These are phyloP conservation scores for Proisotoma minuta DNA, from an alignment of 2,888 invertebrate species.

Conservation along the genomic window DNA sequence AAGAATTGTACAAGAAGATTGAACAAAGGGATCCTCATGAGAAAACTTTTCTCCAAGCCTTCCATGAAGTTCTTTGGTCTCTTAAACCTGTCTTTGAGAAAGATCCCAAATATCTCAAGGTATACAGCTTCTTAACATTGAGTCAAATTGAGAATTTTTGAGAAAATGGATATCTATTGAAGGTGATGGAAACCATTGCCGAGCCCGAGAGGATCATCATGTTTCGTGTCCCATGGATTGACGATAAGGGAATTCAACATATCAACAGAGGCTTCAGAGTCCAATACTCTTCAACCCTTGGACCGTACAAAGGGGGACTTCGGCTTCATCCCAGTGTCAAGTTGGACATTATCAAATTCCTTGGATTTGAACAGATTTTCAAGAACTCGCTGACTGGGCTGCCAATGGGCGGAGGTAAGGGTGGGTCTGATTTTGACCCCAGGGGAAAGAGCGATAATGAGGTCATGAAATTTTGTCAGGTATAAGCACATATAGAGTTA, in stretches of 20 bases:
- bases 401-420: slow-evolving; percentile 23
- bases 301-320: slow-evolving; percentile 25
- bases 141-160: too few species aligned
- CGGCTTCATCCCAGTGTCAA: slow-evolving; percentile 24
- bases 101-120: slow-evolving; percentile 14
- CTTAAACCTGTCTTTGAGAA: slow-evolving; percentile 24
- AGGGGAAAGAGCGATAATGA: slow-evolving; percentile 25
- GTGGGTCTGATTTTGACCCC: slow-evolving; percentile 22
- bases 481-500: neutral
- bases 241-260: slow-evolving; percentile 19
- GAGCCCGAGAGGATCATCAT: slow-evolving; percentile 23
- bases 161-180: too few species aligned
- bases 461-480: slow-evolving; percentile 19
- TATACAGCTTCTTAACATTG: too few species aligned
- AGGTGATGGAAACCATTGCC: slow-evolving; percentile 20
- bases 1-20: neutral
- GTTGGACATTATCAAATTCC: slow-evolving; percentile 19
- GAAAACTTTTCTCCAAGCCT: slow-evolving; percentile 1
- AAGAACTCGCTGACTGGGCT: slow-evolving; percentile 22
- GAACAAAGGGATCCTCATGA: neutral
- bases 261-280: slow-evolving; percentile 23
- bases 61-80: slow-evolving; percentile 16
- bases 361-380: slow-evolving; percentile 24
- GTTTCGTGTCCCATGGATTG: slow-evolving; percentile 26
- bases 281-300: slow-evolving; percentile 20